Evolutionary conservation across 2,797 vertebrate genomes (phyloP), one percentile per base, ranked within the genome.

Genomic region (Chanos chanos): DNA sequence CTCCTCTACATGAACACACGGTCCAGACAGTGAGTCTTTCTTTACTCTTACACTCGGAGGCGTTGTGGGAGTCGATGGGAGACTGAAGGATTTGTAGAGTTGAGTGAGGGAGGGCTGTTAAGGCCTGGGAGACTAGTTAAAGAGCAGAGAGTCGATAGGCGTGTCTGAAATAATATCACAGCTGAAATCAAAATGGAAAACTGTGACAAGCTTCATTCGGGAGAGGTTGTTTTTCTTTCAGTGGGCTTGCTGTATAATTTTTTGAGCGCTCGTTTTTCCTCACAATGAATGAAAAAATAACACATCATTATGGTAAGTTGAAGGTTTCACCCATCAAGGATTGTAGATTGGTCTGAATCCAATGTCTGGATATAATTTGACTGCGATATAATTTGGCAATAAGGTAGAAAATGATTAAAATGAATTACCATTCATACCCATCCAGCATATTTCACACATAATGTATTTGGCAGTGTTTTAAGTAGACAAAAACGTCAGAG

Each of bases 81-180:
- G n/a, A n/a, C 51, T 34, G 57, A 56, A 64, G 51, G 64, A n/a
- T 64, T 63, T 55, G 31, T 55, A 50, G 30, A 57, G 47, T 28
- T 48, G 50, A 45, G 53, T 40, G 36, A 70, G 67, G 15, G 24
- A 27, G 49, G 16, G 44, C 51, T 61, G 52, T 54, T 33, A n/a
- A n/a, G n/a, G n/a, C n/a, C n/a, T 41, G 64, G 54, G 62, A 45
- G 45, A 67, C 28, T 18, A 10, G 55, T 45, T 61, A 16, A 61
- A 55, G 64, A 45, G 55, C 22, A 13, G 22, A 47, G 68, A 71
- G 61, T 43, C 43, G 12, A 27, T 22, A 45, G 54, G 57, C 62
- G 8, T 66, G 57, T 66, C 69, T 71, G 39, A 66, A 66, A 66
- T 59, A 71, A 71, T 58, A 71, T 64, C 22, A 43, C 31, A 40